Conservation (phyloP, 2,113 vertebrate species). For the Otolemur garnettii region DNA sequence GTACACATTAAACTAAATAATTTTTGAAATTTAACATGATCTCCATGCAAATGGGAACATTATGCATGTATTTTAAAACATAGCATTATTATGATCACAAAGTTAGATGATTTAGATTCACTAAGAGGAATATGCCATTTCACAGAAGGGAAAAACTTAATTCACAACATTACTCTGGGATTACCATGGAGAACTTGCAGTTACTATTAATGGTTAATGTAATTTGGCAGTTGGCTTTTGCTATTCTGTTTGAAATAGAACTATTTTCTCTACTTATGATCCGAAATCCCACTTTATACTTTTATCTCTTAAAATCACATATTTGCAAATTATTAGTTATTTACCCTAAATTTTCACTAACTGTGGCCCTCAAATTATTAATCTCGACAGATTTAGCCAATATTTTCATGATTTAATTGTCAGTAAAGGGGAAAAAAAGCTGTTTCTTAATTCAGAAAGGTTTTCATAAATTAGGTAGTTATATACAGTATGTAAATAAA, state of each 20-base stretch:
- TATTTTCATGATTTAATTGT: background rate
- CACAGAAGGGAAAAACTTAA: background rate
- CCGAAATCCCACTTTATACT: background rate
- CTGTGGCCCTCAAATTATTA: background rate
- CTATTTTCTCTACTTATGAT: background rate
- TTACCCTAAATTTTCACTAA: background rate
- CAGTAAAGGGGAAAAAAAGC: accelerated
- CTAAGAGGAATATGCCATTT: background rate
- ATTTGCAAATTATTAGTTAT: background rate
- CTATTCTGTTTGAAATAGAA: background rate
- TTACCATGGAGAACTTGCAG: background rate
- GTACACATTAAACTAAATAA: conserved; percentile 22
- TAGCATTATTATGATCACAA: background rate
- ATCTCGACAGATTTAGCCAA: background rate
- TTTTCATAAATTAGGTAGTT: background rate
- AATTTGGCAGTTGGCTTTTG: background rate
- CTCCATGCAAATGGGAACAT: background rate
- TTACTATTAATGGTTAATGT: background rate
- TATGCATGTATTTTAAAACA: background rate
- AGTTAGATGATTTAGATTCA: background rate
- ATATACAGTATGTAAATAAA: background rate
- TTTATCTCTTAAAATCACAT: background rate
- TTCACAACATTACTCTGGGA: background rate
- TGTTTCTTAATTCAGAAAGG: background rate
- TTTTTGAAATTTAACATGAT: conserved; percentile 24